Base-by-base conservation (phyloP, 2,888 invertebrate species). In the Branchellion lobata region DNA sequence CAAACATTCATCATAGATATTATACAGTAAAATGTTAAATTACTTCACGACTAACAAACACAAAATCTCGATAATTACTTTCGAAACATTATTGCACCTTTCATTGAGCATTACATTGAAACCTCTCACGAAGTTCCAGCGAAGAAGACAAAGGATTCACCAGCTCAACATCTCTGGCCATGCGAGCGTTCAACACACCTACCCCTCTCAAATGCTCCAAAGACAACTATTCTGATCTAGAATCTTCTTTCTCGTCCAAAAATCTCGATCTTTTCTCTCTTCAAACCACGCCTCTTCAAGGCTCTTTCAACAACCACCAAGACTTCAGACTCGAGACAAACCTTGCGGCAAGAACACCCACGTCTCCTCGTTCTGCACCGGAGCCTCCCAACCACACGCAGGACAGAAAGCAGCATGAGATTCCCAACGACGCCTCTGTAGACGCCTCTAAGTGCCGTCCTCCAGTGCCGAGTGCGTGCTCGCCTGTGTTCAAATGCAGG, bases 271-370 rank as follows among this genome's bases (percentile, higher is more conserved):
- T 57, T 24, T n/a, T 57, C 21, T 57, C 61, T 57, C 3, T n/a
- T n/a, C 5, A 57, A 18, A 57, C 14, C 5, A 3, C 61, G 3
- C n/a, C 61, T 18, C 8, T 57, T 5, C 21, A 18, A n/a, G 11
- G 79, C 79, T 80, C 69, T 40, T 0, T 81, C 79, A 65, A 34
- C 18, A 27, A 8, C 5, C 29, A 18, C n/a, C 27, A 69, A 5
- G 34, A 69, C 5, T 69, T 24, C 33, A 29, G 8, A 31, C 5
- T 29, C 2, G n/a, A 34, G 5, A 5, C 8, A 69, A 34, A 69
- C 14, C 14, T 29, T 3, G 31, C 69, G 3, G 24, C n/a, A 11
- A 11, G 8, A 8, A 65, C 8, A 5, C 29, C 5, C 3, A 65
- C 40, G 40, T 40, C 40, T 40, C 40, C 5, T 8, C n/a, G n/a